Conservation (phyloP, 2,113 vertebrate species). For the Mustela lutreola region DNA sequence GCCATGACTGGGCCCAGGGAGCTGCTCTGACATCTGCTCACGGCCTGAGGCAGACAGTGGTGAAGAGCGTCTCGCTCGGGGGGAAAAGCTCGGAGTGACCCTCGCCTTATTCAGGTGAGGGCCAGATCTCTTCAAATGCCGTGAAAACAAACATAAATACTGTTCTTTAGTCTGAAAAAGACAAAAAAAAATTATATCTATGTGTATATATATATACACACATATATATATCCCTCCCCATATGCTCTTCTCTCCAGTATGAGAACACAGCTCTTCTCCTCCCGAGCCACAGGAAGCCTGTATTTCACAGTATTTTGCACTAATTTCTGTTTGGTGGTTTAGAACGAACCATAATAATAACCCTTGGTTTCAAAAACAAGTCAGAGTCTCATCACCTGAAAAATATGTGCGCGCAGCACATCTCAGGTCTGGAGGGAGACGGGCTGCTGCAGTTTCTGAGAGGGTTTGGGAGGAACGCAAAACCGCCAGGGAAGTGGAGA, state of each 20-base stretch:
- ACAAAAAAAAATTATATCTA: not conserved
- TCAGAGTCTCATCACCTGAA: not conserved
- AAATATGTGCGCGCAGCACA: accelerated
- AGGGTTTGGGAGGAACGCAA: accelerated
- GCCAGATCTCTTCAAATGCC: too few relatives aligned
- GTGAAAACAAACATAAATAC: not conserved
- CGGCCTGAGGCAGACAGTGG: accelerated
- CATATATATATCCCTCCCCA: not conserved
- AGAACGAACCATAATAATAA: not conserved
- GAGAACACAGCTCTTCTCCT: not conserved
- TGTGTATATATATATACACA: too few relatives aligned
- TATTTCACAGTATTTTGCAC: not conserved
- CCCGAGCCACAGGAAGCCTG: too few relatives aligned
- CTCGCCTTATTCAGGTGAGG: too few relatives aligned
- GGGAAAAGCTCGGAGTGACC: accelerated
- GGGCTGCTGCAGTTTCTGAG: not conserved
- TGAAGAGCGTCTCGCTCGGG: too few relatives aligned
- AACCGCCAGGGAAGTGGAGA: not conserved
- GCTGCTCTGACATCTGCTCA: accelerated
- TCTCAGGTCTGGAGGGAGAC: not conserved
- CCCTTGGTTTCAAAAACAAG: not conserved
- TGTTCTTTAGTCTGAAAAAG: not conserved
- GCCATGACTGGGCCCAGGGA: not conserved
- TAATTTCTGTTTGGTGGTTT: not conserved
- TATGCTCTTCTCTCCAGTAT: not conserved